Evolutionary conservation across 2,113 vertebrate genomes (phyloP).

Genomic region (Mirza zaza): DNA sequence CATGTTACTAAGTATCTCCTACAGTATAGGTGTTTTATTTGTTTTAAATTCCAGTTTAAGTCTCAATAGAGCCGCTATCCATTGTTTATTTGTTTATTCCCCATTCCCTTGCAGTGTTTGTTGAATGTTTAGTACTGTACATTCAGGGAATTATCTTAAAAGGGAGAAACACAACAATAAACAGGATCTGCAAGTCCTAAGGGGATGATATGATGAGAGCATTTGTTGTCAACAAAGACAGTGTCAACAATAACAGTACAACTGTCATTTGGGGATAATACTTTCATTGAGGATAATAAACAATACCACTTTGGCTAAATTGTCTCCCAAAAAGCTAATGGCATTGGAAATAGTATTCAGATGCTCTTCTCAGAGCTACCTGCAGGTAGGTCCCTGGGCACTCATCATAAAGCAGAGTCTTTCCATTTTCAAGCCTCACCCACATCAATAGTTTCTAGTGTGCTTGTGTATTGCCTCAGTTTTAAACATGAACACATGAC

Average conservation of each 20-base stretch:
- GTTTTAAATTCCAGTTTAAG: neutral
- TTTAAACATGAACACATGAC: neutral
- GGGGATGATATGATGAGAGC: neutral
- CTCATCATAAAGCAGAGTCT: neutral
- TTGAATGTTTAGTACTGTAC: neutral
- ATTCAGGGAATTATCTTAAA: neutral
- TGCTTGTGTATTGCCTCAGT: neutral
- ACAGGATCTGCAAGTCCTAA: neutral
- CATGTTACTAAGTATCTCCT: neutral
- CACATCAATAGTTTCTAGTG: neutral
- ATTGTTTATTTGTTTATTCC: neutral
- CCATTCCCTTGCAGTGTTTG: neutral
- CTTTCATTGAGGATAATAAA: neutral
- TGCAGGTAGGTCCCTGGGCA: neutral
- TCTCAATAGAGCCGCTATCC: neutral
- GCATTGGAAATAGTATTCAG: neutral
- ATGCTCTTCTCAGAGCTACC: neutral
- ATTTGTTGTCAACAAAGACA: neutral
- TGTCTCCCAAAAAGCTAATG: neutral
- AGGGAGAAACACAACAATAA: neutral
- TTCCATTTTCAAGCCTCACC: neutral
- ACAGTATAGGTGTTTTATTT: neutral
- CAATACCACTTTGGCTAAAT: neutral
- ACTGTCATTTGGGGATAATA: neutral
- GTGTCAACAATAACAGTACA: neutral